Base-by-base conservation (phyloP, 2,113 vertebrate genomes). In the Oxyruncus cristatus region DNA sequence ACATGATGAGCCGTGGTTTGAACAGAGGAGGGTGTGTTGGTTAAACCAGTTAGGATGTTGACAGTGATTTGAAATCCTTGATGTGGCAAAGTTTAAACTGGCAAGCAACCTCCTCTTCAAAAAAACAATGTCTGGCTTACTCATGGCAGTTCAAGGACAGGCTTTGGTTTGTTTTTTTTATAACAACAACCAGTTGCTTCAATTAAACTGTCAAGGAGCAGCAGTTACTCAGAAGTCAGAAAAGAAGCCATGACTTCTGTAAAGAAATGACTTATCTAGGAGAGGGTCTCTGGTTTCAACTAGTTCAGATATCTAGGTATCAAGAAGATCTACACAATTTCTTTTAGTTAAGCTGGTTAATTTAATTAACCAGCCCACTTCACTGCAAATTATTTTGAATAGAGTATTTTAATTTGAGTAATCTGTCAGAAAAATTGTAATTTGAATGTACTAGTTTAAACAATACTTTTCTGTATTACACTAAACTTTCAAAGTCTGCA, bases 71-170 rank as follows among this genome's bases (percentile, higher is more conserved):
- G 72, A 91, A 95, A 56, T 56, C 74, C 46, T 82, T 82, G 30
- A 85, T 91, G 87, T 92, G 92, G 81, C 74, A 88, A 76, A 85
- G 87, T 76, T 53, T 76, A 73, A 91, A 68, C 41, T 82, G 85
- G 53, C 75, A 73, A 61, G 53, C 32, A 68, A 37, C 75, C 50
- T 76, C 32, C 35, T 71, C 59, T 89, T 91, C 74, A 49, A 46
- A 85, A 85, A 90, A 83, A 21, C 39, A 59, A 23, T 72, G 26
- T 68, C 86, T 68, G 14, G 4, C 68, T 85, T 88, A 83, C 68
- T 96, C 79, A 46, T 83, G 28, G 33, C 47, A 71, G 66, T 62
- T 70, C n/a, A 86, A 70, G 50, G 55, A 49, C 8, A 30, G 39
- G 23, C 2, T 22, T 17, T n/a, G 14, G 28, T n/a, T n/a, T n/a